A percentile compares a stretch with the other conserved stretches of the same genome.
phyloP scores from a whole-genome alignment of 1,140 invertebrate species.

The Muscidifurax raptorellus region DNA sequence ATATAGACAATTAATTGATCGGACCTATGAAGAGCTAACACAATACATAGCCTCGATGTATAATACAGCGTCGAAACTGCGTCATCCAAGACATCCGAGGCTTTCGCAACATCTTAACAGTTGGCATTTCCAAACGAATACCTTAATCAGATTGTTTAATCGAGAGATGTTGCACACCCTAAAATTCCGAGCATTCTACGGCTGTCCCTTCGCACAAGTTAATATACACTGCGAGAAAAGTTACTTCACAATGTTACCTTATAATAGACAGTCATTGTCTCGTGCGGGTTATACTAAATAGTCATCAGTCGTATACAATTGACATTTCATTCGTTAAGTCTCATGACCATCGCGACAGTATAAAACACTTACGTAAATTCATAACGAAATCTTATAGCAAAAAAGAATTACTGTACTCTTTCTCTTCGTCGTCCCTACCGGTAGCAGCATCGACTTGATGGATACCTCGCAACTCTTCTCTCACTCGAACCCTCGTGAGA shows the following conservation, averaged over 20 bases:
- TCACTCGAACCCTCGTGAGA: slow-evolving; percentile 57
- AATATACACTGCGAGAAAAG: no score
- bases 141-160: background rate
- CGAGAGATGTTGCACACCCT: background rate
- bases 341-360: no score
- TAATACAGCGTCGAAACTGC: background rate
- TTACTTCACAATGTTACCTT: no score
- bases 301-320: no score
- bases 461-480: slow-evolving; percentile 50
- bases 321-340: no score
- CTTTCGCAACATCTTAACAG: slow-evolving; percentile 23
- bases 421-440: slow-evolving; percentile 1
- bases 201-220: background rate
- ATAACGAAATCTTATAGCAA: no score
- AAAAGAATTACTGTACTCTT: background rate
- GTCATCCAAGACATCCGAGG: slow-evolving; percentile 2
- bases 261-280: no score
- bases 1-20: slow-evolving; percentile 19
- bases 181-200: background rate
- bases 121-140: slow-evolving; percentile 4
- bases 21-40: background rate
- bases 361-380: no score
- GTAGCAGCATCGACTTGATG: slow-evolving; percentile 65
- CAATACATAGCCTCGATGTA: background rate
- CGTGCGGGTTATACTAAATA: no score